A percentile compares a stretch with the other conserved stretches of the same genome.
Evolutionary conservation across 2,888 invertebrate species (phyloP).

Genomic region (Romanomermis culicivorax): DNA sequence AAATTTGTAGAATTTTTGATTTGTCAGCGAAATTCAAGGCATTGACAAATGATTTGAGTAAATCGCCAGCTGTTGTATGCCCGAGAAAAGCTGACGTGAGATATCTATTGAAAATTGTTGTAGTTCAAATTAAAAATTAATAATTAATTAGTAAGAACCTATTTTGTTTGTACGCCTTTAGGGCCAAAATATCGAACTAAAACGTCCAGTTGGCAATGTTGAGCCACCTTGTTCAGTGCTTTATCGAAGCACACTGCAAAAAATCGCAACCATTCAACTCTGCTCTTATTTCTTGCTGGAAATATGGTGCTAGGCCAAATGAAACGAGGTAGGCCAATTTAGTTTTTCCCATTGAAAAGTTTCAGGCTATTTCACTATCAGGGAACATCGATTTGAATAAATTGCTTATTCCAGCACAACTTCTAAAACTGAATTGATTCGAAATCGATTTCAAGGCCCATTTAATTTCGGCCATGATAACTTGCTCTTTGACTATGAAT

Average conservation of each 20-base stretch:
- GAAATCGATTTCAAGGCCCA: background rate
- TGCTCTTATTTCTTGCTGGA: conserved; percentile 10
- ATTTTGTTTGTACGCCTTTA: conserved; percentile 9
- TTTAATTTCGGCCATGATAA: background rate
- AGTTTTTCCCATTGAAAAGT: background rate
- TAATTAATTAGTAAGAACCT: too few species aligned
- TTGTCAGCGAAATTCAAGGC: background rate
- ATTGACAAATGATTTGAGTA: background rate
- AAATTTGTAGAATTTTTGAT: too few species aligned
- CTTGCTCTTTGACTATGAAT: background rate
- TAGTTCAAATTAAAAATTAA: too few species aligned
- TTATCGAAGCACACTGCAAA: conserved; percentile 16
- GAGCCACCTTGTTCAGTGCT: conserved; percentile 13
- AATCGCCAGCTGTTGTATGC: background rate
- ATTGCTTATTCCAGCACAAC: background rate
- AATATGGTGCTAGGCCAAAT: conserved; percentile 15
- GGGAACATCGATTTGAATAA: conserved; percentile 9
- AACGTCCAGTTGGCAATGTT: conserved; percentile 19
- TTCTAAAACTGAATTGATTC: background rate
- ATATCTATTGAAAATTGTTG: too few species aligned
- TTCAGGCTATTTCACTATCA: conserved; percentile 11
- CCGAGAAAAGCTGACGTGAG: background rate
- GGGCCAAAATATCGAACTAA: conserved; percentile 18
- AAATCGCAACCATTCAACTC: conserved; percentile 7
- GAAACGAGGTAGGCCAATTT: conserved; percentile 10